Percentiles rank a stretch among this genome's conserved stretches.
phyloP scores from a whole-genome alignment of 2,888 invertebrate genomes.

The Neria commutata region DNA sequence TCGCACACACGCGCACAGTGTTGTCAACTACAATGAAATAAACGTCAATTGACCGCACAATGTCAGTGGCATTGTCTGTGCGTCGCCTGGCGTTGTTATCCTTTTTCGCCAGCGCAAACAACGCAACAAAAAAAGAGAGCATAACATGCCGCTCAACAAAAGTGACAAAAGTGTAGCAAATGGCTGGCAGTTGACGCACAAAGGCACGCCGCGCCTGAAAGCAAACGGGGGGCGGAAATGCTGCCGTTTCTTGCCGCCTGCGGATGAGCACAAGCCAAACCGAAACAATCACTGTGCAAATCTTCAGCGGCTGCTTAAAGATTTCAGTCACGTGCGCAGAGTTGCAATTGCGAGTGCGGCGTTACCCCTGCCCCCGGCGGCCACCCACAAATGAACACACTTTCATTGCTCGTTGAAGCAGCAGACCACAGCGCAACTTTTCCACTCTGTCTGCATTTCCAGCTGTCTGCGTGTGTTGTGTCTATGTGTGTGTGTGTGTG shows the following conservation, averaged over 20 bases:
- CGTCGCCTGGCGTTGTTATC: neutral
- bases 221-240: neutral
- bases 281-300: too few relatives aligned
- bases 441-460: neutral
- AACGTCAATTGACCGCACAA: constrained; percentile 46
- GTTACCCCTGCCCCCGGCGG: too few relatives aligned
- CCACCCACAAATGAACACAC: too few relatives aligned
- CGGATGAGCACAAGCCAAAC: too few relatives aligned
- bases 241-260: too few relatives aligned
- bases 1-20: constrained; percentile 8
- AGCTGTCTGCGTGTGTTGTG: neutral
- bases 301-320: constrained; percentile 28
- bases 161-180: neutral
- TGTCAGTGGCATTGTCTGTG: constrained; percentile 35
- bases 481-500: neutral
- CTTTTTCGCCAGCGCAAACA: neutral
- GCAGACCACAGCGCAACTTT: too few relatives aligned
- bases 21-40: constrained; percentile 42
- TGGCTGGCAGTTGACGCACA: neutral
- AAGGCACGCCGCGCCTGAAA: neutral
- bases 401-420: too few relatives aligned
- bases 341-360: too few relatives aligned
- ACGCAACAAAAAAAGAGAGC: neutral
- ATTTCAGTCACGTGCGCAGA: constrained; percentile 41
- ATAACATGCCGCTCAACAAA: neutral